Conservation (phyloP, 2,888 invertebrate species). For the Clistopyga incitator region DNA sequence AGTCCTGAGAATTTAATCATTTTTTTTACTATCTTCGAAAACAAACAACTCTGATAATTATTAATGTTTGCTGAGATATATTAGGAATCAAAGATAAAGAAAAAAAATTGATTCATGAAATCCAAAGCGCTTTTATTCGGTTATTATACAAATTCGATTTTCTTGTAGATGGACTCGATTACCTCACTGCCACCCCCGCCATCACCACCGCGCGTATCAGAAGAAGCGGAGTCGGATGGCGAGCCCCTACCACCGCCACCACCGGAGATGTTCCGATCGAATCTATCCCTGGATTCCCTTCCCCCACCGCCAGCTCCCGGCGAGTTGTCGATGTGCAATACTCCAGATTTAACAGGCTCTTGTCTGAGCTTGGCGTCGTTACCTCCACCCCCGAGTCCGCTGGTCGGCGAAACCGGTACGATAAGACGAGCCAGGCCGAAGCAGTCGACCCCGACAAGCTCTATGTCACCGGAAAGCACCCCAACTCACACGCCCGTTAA, state of each 20-base stretch:
- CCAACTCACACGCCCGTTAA: conserved; percentile 84
- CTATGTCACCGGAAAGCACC: conserved; percentile 83
- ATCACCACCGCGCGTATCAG: conserved; percentile 84
- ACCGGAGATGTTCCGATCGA: conserved; percentile 91
- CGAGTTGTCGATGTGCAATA: conserved; percentile 85
- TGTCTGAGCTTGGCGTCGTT: conserved; percentile 89
- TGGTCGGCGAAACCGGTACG: conserved; percentile 84
- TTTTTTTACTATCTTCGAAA: too few species aligned
- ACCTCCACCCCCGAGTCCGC: conserved; percentile 90
- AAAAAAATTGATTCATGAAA: too few species aligned
- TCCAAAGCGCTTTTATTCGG: neutral
- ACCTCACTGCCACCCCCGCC: conserved; percentile 85
- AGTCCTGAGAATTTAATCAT: too few species aligned
- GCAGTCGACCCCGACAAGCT: conserved; percentile 83
- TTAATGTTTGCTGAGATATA: neutral
- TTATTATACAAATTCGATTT: neutral
- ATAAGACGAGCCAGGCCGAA: conserved; percentile 84
- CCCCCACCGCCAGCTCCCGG: conserved; percentile 91
- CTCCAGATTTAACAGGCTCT: conserved; percentile 88
- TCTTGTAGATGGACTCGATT: conserved; percentile 86
- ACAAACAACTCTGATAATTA: too few species aligned
- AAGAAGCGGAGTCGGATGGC: conserved; percentile 85
- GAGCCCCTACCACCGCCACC: conserved; percentile 90
- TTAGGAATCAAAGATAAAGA: too few species aligned
- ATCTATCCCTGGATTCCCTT: conserved; percentile 91